A percentile compares a stretch with the other conserved stretches of the same genome.
Evolutionary conservation across 2,797 vertebrate genomes (phyloP).

Genomic region (Petrocephalus schoutedeni): DNA sequence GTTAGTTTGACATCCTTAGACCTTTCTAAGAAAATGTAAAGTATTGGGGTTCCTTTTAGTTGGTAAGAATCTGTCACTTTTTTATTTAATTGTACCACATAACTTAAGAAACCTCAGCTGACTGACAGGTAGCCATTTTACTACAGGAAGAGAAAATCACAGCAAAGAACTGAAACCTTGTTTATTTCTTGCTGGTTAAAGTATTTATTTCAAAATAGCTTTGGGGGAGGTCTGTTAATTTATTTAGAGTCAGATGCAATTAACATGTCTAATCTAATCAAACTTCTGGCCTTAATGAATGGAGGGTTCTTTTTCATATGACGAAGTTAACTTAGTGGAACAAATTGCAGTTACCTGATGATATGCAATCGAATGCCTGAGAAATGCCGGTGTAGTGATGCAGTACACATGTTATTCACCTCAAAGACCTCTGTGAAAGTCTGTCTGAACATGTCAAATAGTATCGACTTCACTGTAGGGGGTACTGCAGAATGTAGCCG

Average conservation of each 20-base stretch:
- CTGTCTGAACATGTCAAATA: background rate
- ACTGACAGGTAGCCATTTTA: background rate
- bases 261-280: background rate
- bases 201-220: slow-evolving; percentile 13
- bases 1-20: no score
- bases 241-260: slow-evolving; percentile 1
- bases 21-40: background rate
- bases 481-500: background rate
- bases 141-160: background rate
- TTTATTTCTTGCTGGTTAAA: background rate
- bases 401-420: background rate
- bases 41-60: background rate
- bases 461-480: background rate
- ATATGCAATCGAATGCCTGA: background rate
- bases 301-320: background rate
- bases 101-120: background rate
- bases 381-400: background rate
- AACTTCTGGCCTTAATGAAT: background rate
- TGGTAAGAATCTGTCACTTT: background rate
- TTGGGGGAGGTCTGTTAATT: background rate
- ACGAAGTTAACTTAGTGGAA: background rate
- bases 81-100: background rate
- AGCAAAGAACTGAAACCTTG: background rate
- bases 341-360: background rate
- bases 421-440: background rate